Evolutionary conservation across 2,888 invertebrate genomes (phyloP).

Genomic region (Pilophorus perplexus): DNA sequence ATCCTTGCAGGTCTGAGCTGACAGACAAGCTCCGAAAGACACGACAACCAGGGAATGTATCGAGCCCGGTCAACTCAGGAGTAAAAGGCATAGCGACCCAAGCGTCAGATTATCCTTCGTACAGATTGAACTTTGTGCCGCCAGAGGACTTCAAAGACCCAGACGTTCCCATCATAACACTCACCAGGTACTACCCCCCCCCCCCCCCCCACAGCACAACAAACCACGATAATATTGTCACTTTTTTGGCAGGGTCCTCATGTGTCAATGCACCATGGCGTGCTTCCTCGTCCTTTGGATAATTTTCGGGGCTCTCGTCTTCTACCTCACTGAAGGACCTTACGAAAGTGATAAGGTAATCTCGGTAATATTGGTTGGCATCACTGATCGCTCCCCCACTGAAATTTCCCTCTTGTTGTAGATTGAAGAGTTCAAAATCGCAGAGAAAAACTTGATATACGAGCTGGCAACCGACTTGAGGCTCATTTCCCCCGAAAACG

Average conservation of each 20-base stretch:
- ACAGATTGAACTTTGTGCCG: slow-evolving; percentile 61
- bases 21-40: slow-evolving; percentile 24
- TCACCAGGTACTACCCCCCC: slow-evolving; percentile 52
- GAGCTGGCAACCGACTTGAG: slow-evolving; percentile 64
- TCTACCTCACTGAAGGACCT: slow-evolving; percentile 61
- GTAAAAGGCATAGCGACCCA: slow-evolving; percentile 54
- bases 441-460: slow-evolving; percentile 62
- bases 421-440: slow-evolving; percentile 52
- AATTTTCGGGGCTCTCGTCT: slow-evolving; percentile 61
- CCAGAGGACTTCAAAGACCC: slow-evolving; percentile 51
- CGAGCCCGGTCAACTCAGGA: slow-evolving; percentile 19
- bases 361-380: too few species aligned
- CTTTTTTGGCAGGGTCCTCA: slow-evolving; percentile 58
- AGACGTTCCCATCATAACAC: slow-evolving; percentile 53
- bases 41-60: neutral
- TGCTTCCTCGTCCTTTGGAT: slow-evolving; percentile 63
- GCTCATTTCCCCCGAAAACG: slow-evolving; percentile 58
- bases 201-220: too few species aligned
- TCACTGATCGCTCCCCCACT: too few species aligned
- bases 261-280: slow-evolving; percentile 62
- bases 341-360: slow-evolving; percentile 54
- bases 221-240: too few species aligned
- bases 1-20: slow-evolving; percentile 21
- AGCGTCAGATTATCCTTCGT: slow-evolving; percentile 52
- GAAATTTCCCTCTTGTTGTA: slow-evolving; percentile 51